Evolutionary conservation across 2,888 invertebrate species (phyloP).

Genomic region (Eilema depressum): DNA sequence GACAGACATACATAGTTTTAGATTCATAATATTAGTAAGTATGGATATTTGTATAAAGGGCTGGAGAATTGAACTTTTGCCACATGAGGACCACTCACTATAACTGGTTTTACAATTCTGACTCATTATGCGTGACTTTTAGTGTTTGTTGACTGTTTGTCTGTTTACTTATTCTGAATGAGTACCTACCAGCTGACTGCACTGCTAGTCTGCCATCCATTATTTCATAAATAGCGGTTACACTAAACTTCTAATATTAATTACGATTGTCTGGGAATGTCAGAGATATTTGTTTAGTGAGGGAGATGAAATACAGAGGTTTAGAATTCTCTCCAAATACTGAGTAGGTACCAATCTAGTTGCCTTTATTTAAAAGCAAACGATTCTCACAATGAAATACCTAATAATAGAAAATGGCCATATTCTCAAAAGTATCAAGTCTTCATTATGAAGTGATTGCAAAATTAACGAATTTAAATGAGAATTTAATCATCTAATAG

Average conservation of each 20-base stretch:
- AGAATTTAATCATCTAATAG: neutral
- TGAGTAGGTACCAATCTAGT: neutral
- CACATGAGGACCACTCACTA: neutral
- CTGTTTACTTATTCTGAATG: neutral
- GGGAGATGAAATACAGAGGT: conserved; percentile 10
- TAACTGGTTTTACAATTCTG: neutral
- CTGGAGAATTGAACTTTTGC: too few relatives aligned
- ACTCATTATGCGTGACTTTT: neutral
- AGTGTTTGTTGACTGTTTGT: neutral
- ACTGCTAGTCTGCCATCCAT: neutral
- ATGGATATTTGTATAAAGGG: too few relatives aligned
- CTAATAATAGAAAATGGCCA: neutral
- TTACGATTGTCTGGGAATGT: conserved; percentile 19
- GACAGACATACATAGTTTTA: too few relatives aligned
- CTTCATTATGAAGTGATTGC: neutral
- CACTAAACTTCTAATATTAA: conserved; percentile 12
- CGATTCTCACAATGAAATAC: neutral
- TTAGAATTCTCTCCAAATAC: neutral
- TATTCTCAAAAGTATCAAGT: neutral
- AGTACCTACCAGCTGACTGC: neutral
- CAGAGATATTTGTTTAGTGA: conserved; percentile 8
- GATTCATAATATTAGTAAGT: too few relatives aligned
- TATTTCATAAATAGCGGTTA: neutral
- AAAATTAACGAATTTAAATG: neutral
- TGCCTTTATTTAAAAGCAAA: neutral